A percentile compares a stretch with the other conserved stretches of the same genome.
Conservation (phyloP, 2,797 vertebrate genomes). For the Semotilus atromaculatus region DNA sequence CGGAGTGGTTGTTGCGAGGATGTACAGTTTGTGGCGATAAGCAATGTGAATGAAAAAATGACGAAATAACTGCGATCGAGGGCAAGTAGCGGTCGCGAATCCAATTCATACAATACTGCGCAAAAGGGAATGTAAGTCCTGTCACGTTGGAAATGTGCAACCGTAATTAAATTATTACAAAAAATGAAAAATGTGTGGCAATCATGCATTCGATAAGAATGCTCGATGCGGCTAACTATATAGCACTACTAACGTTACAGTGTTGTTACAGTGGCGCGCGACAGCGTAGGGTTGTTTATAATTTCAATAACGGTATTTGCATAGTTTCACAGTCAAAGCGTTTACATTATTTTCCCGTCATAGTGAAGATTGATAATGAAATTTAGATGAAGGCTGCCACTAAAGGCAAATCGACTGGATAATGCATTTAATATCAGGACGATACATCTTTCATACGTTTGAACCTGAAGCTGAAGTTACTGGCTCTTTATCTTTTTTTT, state of each 20-base stretch:
- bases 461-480: neutral
- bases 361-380: neutral
- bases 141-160: neutral
- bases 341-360: neutral
- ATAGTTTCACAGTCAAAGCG: neutral
- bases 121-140: slow-evolving; percentile 18
- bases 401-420: neutral
- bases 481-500: neutral
- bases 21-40: slow-evolving; percentile 31
- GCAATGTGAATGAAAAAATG: slow-evolving; percentile 19
- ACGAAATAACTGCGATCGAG: neutral
- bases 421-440: neutral
- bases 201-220: neutral
- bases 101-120: neutral
- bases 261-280: neutral
- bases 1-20: slow-evolving; percentile 27
- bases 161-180: neutral
- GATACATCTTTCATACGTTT: neutral
- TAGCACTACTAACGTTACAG: neutral
- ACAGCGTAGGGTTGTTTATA: neutral
- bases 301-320: neutral
- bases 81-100: slow-evolving; percentile 1
- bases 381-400: neutral
- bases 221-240: neutral
- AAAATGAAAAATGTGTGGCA: neutral